Percentiles rank a stretch among this genome's conserved stretches.
phyloP scores from a whole-genome alignment of 2,797 vertebrate species.

The Poecilia picta region DNA sequence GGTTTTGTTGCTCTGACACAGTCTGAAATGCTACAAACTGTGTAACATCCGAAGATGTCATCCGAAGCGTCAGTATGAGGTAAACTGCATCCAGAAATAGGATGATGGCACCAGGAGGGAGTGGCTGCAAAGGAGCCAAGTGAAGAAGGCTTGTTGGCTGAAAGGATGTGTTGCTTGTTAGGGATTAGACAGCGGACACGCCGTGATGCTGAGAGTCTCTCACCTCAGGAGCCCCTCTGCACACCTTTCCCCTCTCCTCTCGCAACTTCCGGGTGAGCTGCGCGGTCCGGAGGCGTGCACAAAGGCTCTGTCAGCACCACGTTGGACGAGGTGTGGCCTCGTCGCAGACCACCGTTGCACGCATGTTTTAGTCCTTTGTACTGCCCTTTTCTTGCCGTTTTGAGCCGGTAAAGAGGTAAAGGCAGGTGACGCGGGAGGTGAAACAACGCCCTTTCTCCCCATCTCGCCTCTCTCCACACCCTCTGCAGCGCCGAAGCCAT shows the following conservation, averaged over 20 bases:
- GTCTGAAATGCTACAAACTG: slow-evolving; percentile 11
- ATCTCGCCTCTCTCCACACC: slow-evolving; percentile 54
- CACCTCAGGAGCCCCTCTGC: slow-evolving; percentile 59
- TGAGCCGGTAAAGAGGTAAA: slow-evolving; percentile 63
- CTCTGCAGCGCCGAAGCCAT: slow-evolving; percentile 59
- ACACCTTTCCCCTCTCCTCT: slow-evolving; percentile 39
- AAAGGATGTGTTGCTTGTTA: slow-evolving; percentile 10
- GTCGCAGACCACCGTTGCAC: slow-evolving; percentile 53
- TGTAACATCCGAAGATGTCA: slow-evolving; percentile 1
- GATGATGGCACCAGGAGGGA: slow-evolving; percentile 40
- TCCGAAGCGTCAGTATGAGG: slow-evolving; percentile 15
- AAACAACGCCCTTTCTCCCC: slow-evolving; percentile 80
- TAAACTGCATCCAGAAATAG: slow-evolving; percentile 53
- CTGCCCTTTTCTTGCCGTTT: slow-evolving; percentile 67
- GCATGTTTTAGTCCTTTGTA: slow-evolving; percentile 81
- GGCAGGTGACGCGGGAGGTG: slow-evolving; percentile 62
- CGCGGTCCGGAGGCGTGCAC: slow-evolving; percentile 61
- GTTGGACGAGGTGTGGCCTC: slow-evolving; percentile 72
- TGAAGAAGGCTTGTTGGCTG: slow-evolving; percentile 35
- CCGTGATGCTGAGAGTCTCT: slow-evolving; percentile 28
- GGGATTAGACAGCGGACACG: slow-evolving; percentile 11
- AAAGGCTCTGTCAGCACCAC: slow-evolving; percentile 66
- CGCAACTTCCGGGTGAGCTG: slow-evolving; percentile 68
- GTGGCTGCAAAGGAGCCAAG: slow-evolving; percentile 40
- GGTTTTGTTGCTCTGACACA: slow-evolving; percentile 15